Evolutionary conservation across 1,140 invertebrate genomes (phyloP).

Genomic region (Anagrus nilaparvatae): DNA sequence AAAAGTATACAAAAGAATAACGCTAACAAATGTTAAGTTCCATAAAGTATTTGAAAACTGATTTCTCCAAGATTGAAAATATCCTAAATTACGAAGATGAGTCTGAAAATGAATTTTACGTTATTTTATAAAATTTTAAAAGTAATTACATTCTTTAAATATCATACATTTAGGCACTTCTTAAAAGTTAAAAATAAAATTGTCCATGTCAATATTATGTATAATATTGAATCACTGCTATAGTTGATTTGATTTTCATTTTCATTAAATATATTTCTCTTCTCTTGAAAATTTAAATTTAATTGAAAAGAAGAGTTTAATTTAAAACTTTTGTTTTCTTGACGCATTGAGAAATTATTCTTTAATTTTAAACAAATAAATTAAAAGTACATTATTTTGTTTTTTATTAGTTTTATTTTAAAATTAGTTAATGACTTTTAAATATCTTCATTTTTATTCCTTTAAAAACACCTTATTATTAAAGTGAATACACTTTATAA

Average conservation of each 20-base stretch:
- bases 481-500: neutral
- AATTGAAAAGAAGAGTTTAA: neutral
- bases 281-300: constrained; percentile 2
- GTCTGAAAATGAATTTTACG: constrained; percentile 2
- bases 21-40: constrained; percentile 2
- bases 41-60: constrained; percentile 6
- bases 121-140: neutral
- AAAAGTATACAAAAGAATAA: constrained; percentile 7
- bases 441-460: too few relatives aligned
- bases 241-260: too few relatives aligned
- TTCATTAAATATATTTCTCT: neutral
- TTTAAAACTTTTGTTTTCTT: neutral
- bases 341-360: neutral
- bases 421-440: neutral
- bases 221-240: constrained; percentile 9
- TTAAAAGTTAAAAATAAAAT: constrained; percentile 3
- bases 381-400: neutral
- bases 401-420: neutral
- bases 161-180: constrained; percentile 11
- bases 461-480: neutral
- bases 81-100: constrained; percentile 5
- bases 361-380: neutral
- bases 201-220: constrained; percentile 6
- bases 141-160: neutral
- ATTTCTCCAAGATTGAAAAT: constrained; percentile 1